Conservation (phyloP, 2,113 vertebrate species). For the Megatriorchis doriae region DNA sequence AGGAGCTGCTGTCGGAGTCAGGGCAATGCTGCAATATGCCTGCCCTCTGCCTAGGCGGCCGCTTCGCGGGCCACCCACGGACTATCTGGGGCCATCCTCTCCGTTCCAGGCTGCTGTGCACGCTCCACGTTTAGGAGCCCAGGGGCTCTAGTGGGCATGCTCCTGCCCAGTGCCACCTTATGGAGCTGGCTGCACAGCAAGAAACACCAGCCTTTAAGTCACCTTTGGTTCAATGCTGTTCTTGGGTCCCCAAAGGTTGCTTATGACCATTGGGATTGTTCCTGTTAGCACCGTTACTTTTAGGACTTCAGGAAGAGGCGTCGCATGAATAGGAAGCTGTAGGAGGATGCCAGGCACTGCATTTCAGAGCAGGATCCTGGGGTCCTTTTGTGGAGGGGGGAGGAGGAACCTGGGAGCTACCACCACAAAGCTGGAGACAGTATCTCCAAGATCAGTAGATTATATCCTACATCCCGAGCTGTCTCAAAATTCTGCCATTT, state of each 20-base stretch:
- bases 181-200: neutral
- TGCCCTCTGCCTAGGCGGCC: fast-evolving
- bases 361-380: neutral
- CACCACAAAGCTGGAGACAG: neutral
- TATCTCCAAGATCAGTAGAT: neutral
- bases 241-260: neutral
- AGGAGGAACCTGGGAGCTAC: neutral
- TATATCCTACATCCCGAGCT: fast-evolving
- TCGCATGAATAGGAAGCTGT: neutral
- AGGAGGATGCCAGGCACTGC: neutral
- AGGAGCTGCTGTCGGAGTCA: neutral
- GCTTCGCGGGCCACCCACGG: fast-evolving
- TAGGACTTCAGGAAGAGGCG: neutral
- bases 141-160: fast-evolving
- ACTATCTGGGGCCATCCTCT: fast-evolving
- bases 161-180: neutral
- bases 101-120: neutral
- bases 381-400: neutral
- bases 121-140: fast-evolving
- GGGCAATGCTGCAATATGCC: neutral
- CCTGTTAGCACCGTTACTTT: neutral
- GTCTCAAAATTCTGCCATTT: neutral
- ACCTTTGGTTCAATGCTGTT: no score
- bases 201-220: neutral
- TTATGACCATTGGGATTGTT: neutral